Conservation (phyloP, 1,140 invertebrate genomes). For the Zaprionus davidi region DNA sequence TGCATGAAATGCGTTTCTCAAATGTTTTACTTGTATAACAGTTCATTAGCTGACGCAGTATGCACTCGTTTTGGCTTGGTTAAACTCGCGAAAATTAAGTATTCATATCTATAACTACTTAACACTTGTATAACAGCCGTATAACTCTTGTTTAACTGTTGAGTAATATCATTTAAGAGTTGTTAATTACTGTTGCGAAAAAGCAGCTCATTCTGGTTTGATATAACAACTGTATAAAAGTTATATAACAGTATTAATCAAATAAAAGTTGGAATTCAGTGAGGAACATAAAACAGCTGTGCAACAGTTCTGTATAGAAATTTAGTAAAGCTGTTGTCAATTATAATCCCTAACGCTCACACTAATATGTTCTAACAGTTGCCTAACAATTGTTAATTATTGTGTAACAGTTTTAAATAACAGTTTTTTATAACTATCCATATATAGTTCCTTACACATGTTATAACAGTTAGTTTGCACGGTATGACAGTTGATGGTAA, state of each 20-base stretch:
- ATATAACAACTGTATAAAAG: slow-evolving; percentile 4
- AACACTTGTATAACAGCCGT: slow-evolving; percentile 19
- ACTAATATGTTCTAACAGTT: background rate
- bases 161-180: background rate
- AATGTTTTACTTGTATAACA: slow-evolving; percentile 14
- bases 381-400: background rate
- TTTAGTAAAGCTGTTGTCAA: background rate
- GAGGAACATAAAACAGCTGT: too few species aligned
- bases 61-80: slow-evolving; percentile 16
- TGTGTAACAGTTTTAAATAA: background rate
- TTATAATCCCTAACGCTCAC: background rate
- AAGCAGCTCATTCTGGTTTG: background rate
- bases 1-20: background rate
- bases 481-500: background rate
- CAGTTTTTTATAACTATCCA: too few species aligned
- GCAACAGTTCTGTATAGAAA: background rate
- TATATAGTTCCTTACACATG: background rate
- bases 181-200: too few species aligned
- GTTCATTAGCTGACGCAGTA: slow-evolving; percentile 4
- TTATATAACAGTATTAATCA: slow-evolving; percentile 7
- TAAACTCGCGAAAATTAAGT: background rate
- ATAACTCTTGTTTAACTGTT: background rate
- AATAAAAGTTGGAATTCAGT: background rate
- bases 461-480: background rate
- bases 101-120: slow-evolving; percentile 4